These are phyloP conservation scores for Anser brachyrhynchus DNA, from an alignment of 2,113 vertebrate species.

Conservation along the genomic window DNA sequence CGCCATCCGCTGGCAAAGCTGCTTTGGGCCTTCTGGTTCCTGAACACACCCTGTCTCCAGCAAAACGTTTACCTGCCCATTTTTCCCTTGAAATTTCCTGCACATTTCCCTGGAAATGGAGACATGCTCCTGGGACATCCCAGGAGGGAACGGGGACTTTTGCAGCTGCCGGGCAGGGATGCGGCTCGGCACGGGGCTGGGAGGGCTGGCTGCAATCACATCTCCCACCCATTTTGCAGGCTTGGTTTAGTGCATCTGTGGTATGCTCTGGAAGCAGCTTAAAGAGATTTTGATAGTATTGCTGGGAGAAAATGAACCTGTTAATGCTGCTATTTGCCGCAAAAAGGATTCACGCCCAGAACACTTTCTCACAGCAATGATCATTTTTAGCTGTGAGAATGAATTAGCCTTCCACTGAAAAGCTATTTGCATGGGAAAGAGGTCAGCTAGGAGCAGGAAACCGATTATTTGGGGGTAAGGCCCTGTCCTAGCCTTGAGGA, in stretches of 20 bases:
- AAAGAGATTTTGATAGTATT: conserved; percentile 65
- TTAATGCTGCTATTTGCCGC: conserved; percentile 65
- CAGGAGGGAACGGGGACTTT: not conserved
- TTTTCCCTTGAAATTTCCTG: not conserved
- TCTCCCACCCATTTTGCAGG: conserved; percentile 42
- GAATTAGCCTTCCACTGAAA: conserved; percentile 65
- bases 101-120: accelerated
- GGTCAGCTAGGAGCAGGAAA: conserved; percentile 35
- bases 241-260: conserved; percentile 3
- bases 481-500: conserved; percentile 27
- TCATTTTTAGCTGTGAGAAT: conserved; percentile 53
- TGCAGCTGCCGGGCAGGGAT: not conserved
- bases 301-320: conserved; percentile 65
- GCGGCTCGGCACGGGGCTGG: not conserved
- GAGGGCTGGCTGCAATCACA: not conserved
- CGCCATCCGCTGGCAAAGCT: not conserved
- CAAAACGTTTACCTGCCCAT: not conserved
- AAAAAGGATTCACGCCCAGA: conserved; percentile 62
- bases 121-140: accelerated
- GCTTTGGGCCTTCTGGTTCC: not conserved
- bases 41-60: not conserved
- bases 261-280: conserved; percentile 8
- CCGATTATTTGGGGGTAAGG: conserved; percentile 37
- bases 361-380: conserved; percentile 53
- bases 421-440: conserved; percentile 53